These are phyloP conservation scores for Idaea aversata DNA, from an alignment of 2,888 invertebrate genomes.

Conservation along the genomic window DNA sequence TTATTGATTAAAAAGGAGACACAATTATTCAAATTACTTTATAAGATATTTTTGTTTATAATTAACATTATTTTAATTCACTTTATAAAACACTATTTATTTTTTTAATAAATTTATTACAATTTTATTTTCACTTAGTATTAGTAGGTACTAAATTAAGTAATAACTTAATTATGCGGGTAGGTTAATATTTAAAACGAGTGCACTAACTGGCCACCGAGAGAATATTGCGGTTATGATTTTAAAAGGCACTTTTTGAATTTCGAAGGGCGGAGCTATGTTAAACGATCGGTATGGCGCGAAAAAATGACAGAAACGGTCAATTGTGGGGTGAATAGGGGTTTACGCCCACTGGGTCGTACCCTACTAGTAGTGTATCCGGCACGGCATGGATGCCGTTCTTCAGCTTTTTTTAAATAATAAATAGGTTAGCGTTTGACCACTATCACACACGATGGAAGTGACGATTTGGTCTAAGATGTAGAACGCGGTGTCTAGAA, in stretches of 20 bases:
- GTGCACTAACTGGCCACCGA: slow-evolving; percentile 44
- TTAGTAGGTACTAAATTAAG: background rate
- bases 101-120: too few species aligned
- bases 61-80: background rate
- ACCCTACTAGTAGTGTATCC: slow-evolving; percentile 27
- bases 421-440: too few species aligned
- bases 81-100: background rate
- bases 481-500: too few species aligned
- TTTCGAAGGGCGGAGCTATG: slow-evolving; percentile 64
- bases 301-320: slow-evolving; percentile 76
- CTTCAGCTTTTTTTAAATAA: too few species aligned
- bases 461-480: too few species aligned
- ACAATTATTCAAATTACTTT: too few species aligned
- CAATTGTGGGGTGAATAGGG: slow-evolving; percentile 53
- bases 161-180: slow-evolving; percentile 18
- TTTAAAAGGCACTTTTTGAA: slow-evolving; percentile 61
- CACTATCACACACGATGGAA: too few species aligned
- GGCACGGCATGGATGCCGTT: slow-evolving; percentile 11
- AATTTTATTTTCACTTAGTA: background rate
- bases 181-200: slow-evolving; percentile 38
- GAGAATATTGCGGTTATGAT: slow-evolving; percentile 64
- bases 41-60: background rate
- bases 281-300: slow-evolving; percentile 61
- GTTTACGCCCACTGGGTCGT: slow-evolving; percentile 36
- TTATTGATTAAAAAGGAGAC: too few species aligned